Evolutionary conservation across 2,797 vertebrate genomes (phyloP).

Genomic region (Tolypeutes matacus): DNA sequence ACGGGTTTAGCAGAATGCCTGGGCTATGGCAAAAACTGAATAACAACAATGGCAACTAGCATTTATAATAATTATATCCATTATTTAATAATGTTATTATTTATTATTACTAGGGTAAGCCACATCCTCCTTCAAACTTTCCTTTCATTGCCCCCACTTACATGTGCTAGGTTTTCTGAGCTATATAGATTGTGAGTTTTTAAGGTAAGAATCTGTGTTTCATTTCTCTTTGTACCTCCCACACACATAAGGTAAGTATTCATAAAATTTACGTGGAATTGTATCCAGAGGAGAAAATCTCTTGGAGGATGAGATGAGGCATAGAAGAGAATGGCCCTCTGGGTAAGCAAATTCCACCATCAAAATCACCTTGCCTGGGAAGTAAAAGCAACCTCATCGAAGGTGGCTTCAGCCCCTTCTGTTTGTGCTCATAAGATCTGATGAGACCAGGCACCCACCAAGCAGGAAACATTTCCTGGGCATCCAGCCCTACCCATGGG

Average conservation of each 20-base stretch:
- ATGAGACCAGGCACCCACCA: background rate
- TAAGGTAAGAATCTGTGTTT: background rate
- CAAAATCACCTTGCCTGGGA: background rate
- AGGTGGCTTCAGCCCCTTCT: background rate
- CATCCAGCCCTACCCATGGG: background rate
- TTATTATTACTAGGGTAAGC: background rate
- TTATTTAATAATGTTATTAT: background rate
- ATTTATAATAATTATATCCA: background rate
- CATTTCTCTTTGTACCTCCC: background rate
- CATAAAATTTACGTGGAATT: conserved; percentile 10
- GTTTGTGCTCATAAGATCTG: background rate
- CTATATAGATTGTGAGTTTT: background rate
- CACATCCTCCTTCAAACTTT: conserved; percentile 18
- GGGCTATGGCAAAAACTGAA: background rate
- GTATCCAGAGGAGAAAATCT: background rate
- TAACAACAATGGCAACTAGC: background rate
- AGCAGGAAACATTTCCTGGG: background rate
- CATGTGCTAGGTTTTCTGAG: background rate
- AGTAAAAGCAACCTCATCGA: background rate
- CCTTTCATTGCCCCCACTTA: background rate
- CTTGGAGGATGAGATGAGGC: background rate
- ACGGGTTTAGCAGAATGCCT: conserved; percentile 45
- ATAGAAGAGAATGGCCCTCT: background rate
- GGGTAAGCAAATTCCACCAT: background rate
- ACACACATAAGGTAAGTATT: background rate